Base-by-base conservation (phyloP, 2,888 invertebrate genomes). In the Perizoma affinitatum region DNA sequence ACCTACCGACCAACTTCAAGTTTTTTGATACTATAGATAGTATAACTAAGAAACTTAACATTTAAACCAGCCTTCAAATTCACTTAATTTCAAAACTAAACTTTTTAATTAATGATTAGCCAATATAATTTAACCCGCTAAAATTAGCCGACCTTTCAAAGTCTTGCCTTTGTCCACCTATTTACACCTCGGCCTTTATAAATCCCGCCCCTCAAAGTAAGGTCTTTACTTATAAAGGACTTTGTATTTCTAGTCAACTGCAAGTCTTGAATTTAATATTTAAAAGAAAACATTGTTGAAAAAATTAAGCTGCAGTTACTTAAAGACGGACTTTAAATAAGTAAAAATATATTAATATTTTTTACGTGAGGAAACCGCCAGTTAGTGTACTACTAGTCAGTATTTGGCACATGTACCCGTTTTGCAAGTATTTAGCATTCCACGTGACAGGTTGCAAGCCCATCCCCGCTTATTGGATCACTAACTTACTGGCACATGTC, bases 71-170 rank as follows among this genome's bases (percentile, higher is more conserved):
- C 48, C 49, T 58, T 58, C 46, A 57, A 66, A 65, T 65, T 64
- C 48, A 61, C 51, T 59, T 43, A 58, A 11, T 62, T 50, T 66
- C 66, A 65, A 49, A 61, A 56, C 61, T 66, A 66, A 72, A 69
- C 69, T 69, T 76, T 58, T 60, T 63, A 67, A 68, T 71, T 75
- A 73, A 74, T 76, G 65, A 78, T 72, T 69, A 69, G 68, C 73
- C 68, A 68, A 72, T 72, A 76, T 76, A 73, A 71, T 61, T 69
- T 66, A 63, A 59, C 58, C 57, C 57, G 56, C 52, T 52, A 59
- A 60, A 64, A 62, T 66, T 61, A 71, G 62, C 57, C 66, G 53
- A 58, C 72, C 58, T 71, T 75, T 75, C 41, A 44, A 11, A 47
- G 58, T 54, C 62, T 70, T 71, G 51, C 56, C 54, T 63, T 68